Percentiles rank a stretch among this genome's conserved stretches.
Conservation (phyloP, 2,113 vertebrate genomes). For the Leptobrachium ailaonicum region DNA sequence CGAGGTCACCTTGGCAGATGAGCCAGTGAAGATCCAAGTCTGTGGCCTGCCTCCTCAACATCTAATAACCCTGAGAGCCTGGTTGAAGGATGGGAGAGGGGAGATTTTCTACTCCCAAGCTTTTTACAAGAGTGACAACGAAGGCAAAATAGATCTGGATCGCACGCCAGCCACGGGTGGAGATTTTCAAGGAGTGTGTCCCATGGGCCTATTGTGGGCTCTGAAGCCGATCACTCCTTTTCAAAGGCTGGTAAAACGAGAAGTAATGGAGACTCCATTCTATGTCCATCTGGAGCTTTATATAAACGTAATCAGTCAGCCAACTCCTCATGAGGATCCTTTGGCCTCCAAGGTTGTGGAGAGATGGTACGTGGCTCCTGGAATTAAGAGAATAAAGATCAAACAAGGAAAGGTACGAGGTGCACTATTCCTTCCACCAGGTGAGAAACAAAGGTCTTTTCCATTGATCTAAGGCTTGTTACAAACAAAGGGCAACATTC, state of each 20-base stretch:
- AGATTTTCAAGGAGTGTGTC: too few relatives aligned
- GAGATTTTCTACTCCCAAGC: slow-evolving; percentile 48
- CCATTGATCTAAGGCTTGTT: too few relatives aligned
- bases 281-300: slow-evolving; percentile 56
- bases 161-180: slow-evolving; percentile 47
- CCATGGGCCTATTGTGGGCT: background rate
- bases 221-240: slow-evolving; percentile 60
- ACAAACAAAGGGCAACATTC: too few relatives aligned
- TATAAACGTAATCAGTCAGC: background rate
- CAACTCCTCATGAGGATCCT: background rate
- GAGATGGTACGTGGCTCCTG: too few relatives aligned
- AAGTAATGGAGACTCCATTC: slow-evolving; percentile 60
- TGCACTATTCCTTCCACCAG: too few relatives aligned
- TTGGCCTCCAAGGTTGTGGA: too few relatives aligned
- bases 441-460: too few relatives aligned
- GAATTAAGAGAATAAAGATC: too few relatives aligned
- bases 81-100: slow-evolving; percentile 71
- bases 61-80: slow-evolving; percentile 58
- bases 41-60: background rate
- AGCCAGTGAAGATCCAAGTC: slow-evolving; percentile 61
- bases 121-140: slow-evolving; percentile 63
- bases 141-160: slow-evolving; percentile 66
- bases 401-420: too few relatives aligned
- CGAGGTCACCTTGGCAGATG: slow-evolving; percentile 60
- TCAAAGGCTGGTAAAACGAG: slow-evolving; percentile 65